These are phyloP conservation scores for Dissostichus mawsoni DNA, from an alignment of 2,113 vertebrate genomes.

Conservation along the genomic window DNA sequence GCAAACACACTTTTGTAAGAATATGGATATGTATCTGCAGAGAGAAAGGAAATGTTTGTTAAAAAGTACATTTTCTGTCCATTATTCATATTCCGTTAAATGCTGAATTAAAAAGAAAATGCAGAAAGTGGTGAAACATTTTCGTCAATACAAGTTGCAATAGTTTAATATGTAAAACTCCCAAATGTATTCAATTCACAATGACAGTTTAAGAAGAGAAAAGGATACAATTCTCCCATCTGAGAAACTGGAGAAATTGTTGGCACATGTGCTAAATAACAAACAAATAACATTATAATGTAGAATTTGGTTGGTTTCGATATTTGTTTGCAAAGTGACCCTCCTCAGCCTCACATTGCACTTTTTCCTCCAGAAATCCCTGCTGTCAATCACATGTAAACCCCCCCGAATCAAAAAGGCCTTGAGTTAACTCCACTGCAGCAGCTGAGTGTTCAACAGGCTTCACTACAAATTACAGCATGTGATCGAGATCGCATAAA, in stretches of 20 bases:
- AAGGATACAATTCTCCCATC: not conserved
- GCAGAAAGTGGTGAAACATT: too few relatives aligned
- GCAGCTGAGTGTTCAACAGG: constrained; percentile 30
- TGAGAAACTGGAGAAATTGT: not conserved
- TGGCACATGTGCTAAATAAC: not conserved
- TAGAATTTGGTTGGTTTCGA: not conserved
- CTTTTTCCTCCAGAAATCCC: not conserved
- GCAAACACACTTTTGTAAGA: too few relatives aligned
- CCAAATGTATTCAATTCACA: not conserved
- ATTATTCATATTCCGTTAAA: too few relatives aligned
- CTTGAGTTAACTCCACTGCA: constrained; percentile 4
- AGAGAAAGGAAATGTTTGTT: too few relatives aligned
- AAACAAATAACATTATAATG: not conserved
- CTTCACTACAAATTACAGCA: constrained; percentile 58
- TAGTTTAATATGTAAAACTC: too few relatives aligned
- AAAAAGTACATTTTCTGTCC: too few relatives aligned
- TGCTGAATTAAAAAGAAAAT: not conserved
- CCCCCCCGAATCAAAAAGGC: not conserved
- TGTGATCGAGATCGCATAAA: constrained; percentile 48
- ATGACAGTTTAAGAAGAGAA: not conserved
- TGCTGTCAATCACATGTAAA: constrained; percentile 28
- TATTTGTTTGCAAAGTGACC: not conserved
- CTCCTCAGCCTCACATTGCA: not conserved
- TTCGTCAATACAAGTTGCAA: not conserved
- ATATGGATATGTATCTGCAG: too few relatives aligned